Base-by-base conservation (phyloP, 2,797 vertebrate genomes). In the Pipistrellus pygmaeus region DNA sequence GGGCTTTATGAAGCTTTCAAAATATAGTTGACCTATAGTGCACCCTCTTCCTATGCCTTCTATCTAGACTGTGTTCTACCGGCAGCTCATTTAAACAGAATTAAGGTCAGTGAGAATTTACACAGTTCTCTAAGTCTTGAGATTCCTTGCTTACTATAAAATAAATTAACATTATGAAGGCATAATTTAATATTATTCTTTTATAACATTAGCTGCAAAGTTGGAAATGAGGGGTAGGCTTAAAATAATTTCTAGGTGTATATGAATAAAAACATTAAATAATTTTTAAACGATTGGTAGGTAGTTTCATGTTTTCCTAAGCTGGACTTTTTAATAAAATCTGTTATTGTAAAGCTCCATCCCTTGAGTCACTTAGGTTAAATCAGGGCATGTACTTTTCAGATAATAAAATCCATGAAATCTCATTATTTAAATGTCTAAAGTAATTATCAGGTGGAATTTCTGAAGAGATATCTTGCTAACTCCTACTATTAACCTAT, bases 371-470 rank as follows among this genome's bases (percentile, higher is more conserved):
- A 76, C 57, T 91, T 85, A 96, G 89, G 55, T 97, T 96, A 97
- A 71, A 93, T 97, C 85, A 93, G 78, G 72, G 87, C 97, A 96
- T 86, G n/a, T 46, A 46, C 64, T 85, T 93, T 85, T 95, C 77
- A 95, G 66, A 81, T 90, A 97, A 95, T 13, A 96, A 84, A 96
- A 95, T 89, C 30, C 5, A 32, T 95, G 92, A 97, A 97, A 96
- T 88, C 30, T 96, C 83, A 51, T 93, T 92, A 97, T 97, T 97
- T 97, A 95, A 64, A 80, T 92, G 55, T 93, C 25, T 2, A 27
- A 88, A 96, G 96, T 97, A 97, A 97, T 97, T 97, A 92, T 90
- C 30, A 95, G 77, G 68, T 97, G 35, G 73, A 96, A 93, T 97
- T 85, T 96, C 95, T 95, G 7, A 92, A 95, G 77, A 94, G 32